Percentiles rank a stretch among this genome's conserved stretches.
phyloP scores from a whole-genome alignment of 2,888 invertebrate species.

The Trichacis sp. region DNA sequence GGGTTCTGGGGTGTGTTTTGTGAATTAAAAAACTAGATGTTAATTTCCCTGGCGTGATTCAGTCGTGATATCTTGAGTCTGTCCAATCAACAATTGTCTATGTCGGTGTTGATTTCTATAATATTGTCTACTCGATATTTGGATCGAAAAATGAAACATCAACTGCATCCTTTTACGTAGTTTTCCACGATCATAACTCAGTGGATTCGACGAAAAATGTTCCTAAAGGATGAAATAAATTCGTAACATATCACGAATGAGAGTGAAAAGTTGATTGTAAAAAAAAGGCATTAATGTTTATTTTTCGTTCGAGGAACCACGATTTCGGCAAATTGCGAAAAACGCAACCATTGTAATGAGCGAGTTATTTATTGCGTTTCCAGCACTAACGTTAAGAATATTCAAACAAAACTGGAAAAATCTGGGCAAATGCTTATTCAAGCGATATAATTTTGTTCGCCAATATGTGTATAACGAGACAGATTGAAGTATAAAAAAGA shows the following conservation, averaged over 20 bases:
- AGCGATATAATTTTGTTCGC: no score
- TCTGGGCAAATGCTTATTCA: no score
- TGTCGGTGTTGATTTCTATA: constrained; percentile 67
- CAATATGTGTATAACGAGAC: constrained; percentile 23
- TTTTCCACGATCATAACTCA: constrained; percentile 59
- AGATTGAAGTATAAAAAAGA: constrained; percentile 28
- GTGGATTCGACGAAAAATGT: constrained; percentile 63
- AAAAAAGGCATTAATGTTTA: neutral
- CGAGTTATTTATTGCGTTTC: no score
- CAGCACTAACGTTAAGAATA: no score
- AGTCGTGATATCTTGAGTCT: constrained; percentile 62
- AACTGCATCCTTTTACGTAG: constrained; percentile 59
- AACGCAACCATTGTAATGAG: no score
- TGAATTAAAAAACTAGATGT: no score
- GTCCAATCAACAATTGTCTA: constrained; percentile 66
- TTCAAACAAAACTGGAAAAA: no score
- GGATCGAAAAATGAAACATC: constrained; percentile 58
- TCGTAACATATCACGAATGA: constrained; percentile 65
- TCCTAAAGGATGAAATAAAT: constrained; percentile 58
- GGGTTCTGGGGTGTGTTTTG: no score
- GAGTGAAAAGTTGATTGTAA: constrained; percentile 38
- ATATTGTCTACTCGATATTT: constrained; percentile 66
- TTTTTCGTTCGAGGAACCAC: no score
- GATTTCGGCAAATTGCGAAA: no score
- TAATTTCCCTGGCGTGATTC: constrained; percentile 54